phyloP scores from a whole-genome alignment of 2,113 vertebrate genomes.

The Crotalus viridis region DNA sequence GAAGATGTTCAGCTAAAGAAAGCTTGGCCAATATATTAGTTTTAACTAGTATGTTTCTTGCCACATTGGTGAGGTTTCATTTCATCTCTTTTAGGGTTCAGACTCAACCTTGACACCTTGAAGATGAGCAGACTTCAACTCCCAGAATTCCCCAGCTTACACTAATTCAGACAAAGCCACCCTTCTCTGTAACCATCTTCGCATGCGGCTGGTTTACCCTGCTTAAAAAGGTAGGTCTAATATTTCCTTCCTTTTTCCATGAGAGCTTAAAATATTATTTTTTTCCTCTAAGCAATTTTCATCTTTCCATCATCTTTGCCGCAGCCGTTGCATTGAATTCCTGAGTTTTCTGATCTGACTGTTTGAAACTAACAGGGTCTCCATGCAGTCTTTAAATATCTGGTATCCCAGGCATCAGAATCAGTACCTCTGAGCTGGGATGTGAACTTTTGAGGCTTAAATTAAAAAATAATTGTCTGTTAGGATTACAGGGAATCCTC shows the following conservation, averaged over 20 bases:
- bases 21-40: not conserved
- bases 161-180: not conserved
- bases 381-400: not conserved
- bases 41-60: not conserved
- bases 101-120: not conserved
- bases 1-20: not conserved
- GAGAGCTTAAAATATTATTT: not conserved
- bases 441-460: too few species aligned
- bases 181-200: not conserved
- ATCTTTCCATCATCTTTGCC: not conserved
- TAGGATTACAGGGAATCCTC: too few species aligned
- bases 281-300: not conserved
- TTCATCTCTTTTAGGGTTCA: not conserved
- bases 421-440: too few species aligned
- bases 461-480: too few species aligned
- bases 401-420: too few species aligned
- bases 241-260: not conserved
- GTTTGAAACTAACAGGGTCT: not conserved
- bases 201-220: not conserved
- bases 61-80: not conserved
- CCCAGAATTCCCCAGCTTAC: not conserved
- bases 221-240: not conserved
- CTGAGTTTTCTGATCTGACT: not conserved
- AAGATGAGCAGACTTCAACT: not conserved
- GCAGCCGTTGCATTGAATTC: not conserved